Conservation (phyloP, 2,113 vertebrate genomes). For the Zosterops borbonicus region DNA sequence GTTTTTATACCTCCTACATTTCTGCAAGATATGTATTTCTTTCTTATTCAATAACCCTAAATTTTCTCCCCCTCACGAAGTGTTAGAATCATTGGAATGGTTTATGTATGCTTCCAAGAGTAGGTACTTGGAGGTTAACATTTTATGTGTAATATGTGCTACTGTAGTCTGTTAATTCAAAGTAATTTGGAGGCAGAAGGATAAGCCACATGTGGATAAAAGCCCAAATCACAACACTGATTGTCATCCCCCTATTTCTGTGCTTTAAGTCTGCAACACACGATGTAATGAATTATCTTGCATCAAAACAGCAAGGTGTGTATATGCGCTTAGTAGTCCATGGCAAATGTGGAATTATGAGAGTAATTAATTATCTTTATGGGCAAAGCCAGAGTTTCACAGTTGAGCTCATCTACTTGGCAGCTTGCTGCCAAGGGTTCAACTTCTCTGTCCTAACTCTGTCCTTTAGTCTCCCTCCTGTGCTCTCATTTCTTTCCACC, state of each 20-base stretch:
- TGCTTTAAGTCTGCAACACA: neutral
- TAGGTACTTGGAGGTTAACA: neutral
- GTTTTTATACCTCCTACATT: neutral
- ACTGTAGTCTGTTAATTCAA: neutral
- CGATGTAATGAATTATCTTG: neutral
- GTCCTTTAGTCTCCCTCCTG: neutral
- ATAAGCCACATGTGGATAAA: neutral
- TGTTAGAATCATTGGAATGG: neutral
- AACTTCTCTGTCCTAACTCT: neutral
- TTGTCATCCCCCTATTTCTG: neutral
- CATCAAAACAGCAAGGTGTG: neutral
- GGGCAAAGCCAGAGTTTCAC: neutral
- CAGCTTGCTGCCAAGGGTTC: neutral
- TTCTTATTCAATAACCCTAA: neutral
- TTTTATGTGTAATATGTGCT: neutral
- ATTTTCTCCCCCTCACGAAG: fast-evolving
- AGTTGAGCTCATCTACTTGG: neutral
- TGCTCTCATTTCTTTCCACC: fast-evolving
- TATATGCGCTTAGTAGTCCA: neutral
- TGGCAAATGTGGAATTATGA: neutral
- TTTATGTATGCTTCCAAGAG: neutral
- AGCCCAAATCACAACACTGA: neutral
- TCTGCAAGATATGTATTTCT: neutral
- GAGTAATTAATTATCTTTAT: neutral
- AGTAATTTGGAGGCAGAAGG: neutral